phyloP scores from a whole-genome alignment of 2,888 invertebrate genomes.

The Conops quadrifasciatus region DNA sequence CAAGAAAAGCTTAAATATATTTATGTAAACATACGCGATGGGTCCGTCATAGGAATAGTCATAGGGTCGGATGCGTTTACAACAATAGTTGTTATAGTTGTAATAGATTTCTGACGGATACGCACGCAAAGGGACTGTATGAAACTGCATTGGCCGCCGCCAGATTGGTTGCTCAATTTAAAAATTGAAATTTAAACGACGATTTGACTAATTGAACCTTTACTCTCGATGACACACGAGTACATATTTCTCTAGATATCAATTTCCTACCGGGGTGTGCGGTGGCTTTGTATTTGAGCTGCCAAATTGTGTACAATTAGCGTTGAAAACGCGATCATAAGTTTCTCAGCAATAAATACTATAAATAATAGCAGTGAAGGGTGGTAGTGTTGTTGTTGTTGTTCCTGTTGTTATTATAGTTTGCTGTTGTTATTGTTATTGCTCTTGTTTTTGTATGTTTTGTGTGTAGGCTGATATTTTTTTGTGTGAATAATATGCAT shows the following conservation, averaged over 20 bases:
- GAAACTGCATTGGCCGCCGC: too few species aligned
- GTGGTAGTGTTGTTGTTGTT: not conserved
- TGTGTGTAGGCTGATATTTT: conserved; percentile 12
- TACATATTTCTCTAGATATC: not conserved
- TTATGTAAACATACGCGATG: too few species aligned
- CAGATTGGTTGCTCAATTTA: too few species aligned
- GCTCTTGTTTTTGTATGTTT: not conserved
- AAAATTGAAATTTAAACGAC: too few species aligned
- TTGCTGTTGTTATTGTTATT: conserved; percentile 6
- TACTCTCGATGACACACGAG: not conserved
- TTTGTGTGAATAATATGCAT: conserved; percentile 20
- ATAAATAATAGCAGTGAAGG: conserved; percentile 23
- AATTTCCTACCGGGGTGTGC: not conserved
- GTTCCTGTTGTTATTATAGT: not conserved
- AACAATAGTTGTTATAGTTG: too few species aligned
- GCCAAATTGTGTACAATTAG: conserved; percentile 45
- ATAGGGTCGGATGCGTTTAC: too few species aligned
- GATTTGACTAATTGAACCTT: too few species aligned
- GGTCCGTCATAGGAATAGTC: too few species aligned
- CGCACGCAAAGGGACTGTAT: too few species aligned
- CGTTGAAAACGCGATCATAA: conserved; percentile 45
- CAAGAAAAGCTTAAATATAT: too few species aligned
- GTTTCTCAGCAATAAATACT: conserved; percentile 47
- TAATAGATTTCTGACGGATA: too few species aligned
- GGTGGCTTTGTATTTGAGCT: not conserved